Base-by-base conservation (phyloP, 1,140 invertebrate genomes). In the Cecropterus lyciades region DNA sequence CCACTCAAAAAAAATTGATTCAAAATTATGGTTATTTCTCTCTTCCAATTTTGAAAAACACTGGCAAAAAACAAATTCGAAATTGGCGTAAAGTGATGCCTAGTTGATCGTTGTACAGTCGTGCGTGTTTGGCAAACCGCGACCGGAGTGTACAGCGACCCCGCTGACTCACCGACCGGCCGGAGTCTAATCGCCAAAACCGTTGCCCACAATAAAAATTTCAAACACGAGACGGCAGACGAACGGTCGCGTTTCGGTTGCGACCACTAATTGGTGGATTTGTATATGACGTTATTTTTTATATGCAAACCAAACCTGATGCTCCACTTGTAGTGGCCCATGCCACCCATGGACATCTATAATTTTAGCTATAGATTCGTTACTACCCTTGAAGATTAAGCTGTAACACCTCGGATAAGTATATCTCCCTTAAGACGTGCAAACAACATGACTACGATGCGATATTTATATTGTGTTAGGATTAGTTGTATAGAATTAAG, bases 151-250 rank as follows among this genome's bases (percentile, higher is more conserved):
- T 74, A 68, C 63, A n/a, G n/a, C 73, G 77, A 83, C 79, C 81
- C 70, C 75, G 69, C 52, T 87, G 85, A 88, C 63, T 87, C 85
- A 87, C 66, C 27, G 51, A 72, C 69, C 56, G 73, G 73, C 69
- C 55, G 46, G 65, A 55, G 69, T 72, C 78, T 76, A 80, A 84
- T 79, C 77, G 73, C 72, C 72, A 73, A 79, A 82, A 84, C 80
- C 85, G 82, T 86, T 86, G 78, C 72, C 70, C 77, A 62, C 46
- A 78, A 76, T 81, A 72, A 82, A 82, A 62, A 77, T 80, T 83
- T 80, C 70, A 77, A 83, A 76, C 63, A 60, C 62, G 65, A 55
- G 62, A 65, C 48, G 69, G 56, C 68, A 82, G 73, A 78, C 70
- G 72, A 73, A 78, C 71, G 71, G 75, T 70, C 77, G 66, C 20